phyloP scores from a whole-genome alignment of 2,888 invertebrate species.

The Hemaris fuciformis region DNA sequence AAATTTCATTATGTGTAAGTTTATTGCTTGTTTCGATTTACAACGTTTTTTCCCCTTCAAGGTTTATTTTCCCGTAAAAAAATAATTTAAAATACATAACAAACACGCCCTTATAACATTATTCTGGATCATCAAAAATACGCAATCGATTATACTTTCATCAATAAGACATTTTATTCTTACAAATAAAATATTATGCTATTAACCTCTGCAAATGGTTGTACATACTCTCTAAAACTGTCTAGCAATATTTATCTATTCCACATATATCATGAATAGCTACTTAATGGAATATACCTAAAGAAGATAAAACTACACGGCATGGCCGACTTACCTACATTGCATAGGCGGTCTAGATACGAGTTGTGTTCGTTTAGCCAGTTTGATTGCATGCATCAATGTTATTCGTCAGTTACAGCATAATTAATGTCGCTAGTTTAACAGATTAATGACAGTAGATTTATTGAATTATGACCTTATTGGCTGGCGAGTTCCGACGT shows the following conservation, averaged over 20 bases:
- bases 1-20: too few relatives aligned
- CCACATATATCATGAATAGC: background rate
- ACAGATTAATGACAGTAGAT: conserved; percentile 36
- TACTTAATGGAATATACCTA: conserved; percentile 1
- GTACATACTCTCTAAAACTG: background rate
- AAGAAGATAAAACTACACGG: conserved; percentile 6
- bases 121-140: background rate
- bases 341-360: conserved; percentile 21
- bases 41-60: too few relatives aligned
- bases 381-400: conserved; percentile 11
- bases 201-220: background rate
- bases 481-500: conserved; percentile 23
- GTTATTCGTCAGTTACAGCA: conserved; percentile 35
- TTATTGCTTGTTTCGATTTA: too few relatives aligned
- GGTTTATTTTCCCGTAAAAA: too few relatives aligned
- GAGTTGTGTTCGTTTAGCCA: background rate
- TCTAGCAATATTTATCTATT: conserved; percentile 1
- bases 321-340: conserved; percentile 37
- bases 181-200: background rate
- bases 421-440: conserved; percentile 25
- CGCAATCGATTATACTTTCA: background rate
- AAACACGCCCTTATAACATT: too few relatives aligned
- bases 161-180: background rate
- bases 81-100: too few relatives aligned
- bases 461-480: conserved; percentile 37